Conservation (phyloP, 2,797 vertebrate genomes). For the Notamacropus eugenii region DNA sequence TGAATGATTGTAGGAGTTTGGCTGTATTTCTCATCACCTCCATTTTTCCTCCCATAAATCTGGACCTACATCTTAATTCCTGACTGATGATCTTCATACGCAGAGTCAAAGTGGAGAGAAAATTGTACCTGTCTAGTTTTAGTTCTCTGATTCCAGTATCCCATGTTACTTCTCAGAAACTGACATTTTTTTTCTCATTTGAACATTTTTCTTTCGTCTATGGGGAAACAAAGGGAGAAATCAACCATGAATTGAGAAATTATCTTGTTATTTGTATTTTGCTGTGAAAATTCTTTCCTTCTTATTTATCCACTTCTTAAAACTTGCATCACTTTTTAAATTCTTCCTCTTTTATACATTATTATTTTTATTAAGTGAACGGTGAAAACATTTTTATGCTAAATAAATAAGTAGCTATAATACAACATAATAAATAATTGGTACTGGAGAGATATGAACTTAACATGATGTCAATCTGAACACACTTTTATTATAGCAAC, state of each 20-base stretch:
- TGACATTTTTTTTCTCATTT: constrained; percentile 49
- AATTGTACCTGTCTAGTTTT: neutral
- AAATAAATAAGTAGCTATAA: neutral
- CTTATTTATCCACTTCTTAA: constrained; percentile 42
- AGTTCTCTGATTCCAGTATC: constrained; percentile 39
- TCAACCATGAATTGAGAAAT: neutral
- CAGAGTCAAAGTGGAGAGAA: neutral
- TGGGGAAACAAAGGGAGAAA: constrained; percentile 19
- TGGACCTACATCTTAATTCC: neutral
- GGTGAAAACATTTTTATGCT: neutral
- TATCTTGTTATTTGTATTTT: neutral
- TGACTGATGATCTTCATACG: neutral
- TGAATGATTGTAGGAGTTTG: neutral
- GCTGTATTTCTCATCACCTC: neutral
- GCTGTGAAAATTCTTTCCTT: neutral
- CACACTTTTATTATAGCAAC: no score
- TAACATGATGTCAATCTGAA: no score
- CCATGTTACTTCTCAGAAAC: constrained; percentile 5
- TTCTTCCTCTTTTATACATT: neutral
- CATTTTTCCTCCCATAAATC: constrained; percentile 23
- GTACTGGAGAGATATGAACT: no score
- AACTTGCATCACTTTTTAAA: neutral
- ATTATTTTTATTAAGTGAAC: neutral
- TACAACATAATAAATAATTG: neutral
- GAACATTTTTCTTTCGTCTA: neutral